Evolutionary conservation across 2,888 invertebrate genomes (phyloP).

Genomic region (Drosophila kambysellisi): DNA sequence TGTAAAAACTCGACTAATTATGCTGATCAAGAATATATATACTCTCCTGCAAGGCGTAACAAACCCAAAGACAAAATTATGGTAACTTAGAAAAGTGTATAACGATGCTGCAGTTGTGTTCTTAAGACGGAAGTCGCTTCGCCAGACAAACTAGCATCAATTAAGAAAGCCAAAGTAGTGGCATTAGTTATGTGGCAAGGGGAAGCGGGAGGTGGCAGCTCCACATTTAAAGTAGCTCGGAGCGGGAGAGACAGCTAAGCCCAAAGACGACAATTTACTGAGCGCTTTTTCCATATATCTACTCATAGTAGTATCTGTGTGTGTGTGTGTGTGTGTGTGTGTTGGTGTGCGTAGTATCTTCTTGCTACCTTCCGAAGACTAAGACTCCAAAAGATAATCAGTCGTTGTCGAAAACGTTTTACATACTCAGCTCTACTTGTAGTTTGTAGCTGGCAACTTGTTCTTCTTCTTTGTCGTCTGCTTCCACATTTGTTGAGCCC

Average conservation of each 20-base stretch:
- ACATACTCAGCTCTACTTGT: constrained; percentile 19
- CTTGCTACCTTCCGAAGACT: constrained; percentile 23
- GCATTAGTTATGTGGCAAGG: constrained; percentile 57
- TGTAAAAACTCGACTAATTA: neutral
- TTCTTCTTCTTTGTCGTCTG: constrained; percentile 26
- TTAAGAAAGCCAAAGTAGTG: constrained; percentile 65
- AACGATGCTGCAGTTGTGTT: constrained; percentile 24
- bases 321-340: neutral
- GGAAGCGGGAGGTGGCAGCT: neutral
- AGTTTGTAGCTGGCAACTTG: constrained; percentile 26
- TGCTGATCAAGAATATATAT: neutral
- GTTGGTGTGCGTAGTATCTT: constrained; percentile 5
- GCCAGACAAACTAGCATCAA: constrained; percentile 66
- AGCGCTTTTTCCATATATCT: constrained; percentile 1
- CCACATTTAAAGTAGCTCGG: neutral
- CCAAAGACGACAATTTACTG: constrained; percentile 9
- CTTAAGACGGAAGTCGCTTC: constrained; percentile 55
- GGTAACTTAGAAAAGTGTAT: neutral
- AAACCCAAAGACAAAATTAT: neutral
- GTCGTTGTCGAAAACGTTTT: constrained; percentile 35
- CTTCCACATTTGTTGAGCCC: constrained; percentile 59
- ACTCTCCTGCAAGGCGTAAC: neutral
- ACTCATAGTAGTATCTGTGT: neutral
- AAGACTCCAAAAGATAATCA: constrained; percentile 40
- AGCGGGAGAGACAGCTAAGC: neutral